Evolutionary conservation across 2,888 invertebrate species (phyloP).

Genomic region (Belgica antarctica): DNA sequence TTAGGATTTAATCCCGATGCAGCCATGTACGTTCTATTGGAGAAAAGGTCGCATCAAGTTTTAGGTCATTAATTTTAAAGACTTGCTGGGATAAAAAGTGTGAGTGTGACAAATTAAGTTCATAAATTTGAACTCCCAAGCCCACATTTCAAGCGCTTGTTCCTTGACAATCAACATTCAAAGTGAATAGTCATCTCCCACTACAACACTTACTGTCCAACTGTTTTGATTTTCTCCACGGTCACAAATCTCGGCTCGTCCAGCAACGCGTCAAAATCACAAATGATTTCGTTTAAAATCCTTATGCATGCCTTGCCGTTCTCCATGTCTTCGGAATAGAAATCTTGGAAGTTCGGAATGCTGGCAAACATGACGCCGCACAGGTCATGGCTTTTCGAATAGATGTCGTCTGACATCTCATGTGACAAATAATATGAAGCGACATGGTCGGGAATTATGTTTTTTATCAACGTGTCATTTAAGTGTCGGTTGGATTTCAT

Average conservation of each 20-base stretch:
- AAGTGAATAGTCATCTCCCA: too few species aligned
- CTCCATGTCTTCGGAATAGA: slow-evolving; percentile 95
- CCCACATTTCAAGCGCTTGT: too few species aligned
- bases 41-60: not conserved
- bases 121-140: not conserved
- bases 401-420: slow-evolving; percentile 62
- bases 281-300: slow-evolving; percentile 96
- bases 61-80: not conserved
- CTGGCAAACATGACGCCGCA: slow-evolving; percentile 97
- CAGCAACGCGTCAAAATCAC: slow-evolving; percentile 88
- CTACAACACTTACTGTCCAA: slow-evolving; percentile 63
- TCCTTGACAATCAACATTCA: too few species aligned
- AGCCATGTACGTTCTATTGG: slow-evolving; percentile 81
- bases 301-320: slow-evolving; percentile 97
- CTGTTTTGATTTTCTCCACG: slow-evolving; percentile 94
- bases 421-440: slow-evolving; percentile 88
- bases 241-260: slow-evolving; percentile 81
- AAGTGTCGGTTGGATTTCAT: slow-evolving; percentile 86
- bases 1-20: slow-evolving; percentile 84
- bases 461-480: slow-evolving; percentile 66
- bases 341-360: slow-evolving; percentile 96
- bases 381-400: slow-evolving; percentile 57
- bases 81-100: not conserved
- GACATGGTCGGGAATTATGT: slow-evolving; percentile 95
- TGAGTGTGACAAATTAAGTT: not conserved